A percentile compares a stretch with the other conserved stretches of the same genome.
These are phyloP conservation scores for Barbus barbus DNA, from an alignment of 2,113 vertebrate genomes.

Conservation along the genomic window DNA sequence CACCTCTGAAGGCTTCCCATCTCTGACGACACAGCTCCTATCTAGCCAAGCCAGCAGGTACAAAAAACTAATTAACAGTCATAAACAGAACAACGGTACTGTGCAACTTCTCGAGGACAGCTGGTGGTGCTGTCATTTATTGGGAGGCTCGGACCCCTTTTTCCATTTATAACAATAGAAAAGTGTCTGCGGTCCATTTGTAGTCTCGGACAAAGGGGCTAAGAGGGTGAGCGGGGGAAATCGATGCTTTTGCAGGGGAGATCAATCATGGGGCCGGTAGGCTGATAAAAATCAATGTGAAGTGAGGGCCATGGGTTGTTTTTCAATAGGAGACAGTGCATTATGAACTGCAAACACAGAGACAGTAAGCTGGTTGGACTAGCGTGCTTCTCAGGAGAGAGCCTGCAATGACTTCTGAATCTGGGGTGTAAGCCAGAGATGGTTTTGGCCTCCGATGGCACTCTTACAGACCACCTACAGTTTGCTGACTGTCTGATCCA, in stretches of 20 bases:
- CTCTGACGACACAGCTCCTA: neutral
- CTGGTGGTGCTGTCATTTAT: conserved; percentile 50
- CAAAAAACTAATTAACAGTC: conserved; percentile 18
- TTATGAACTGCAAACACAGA: conserved; percentile 58
- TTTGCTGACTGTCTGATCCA: neutral
- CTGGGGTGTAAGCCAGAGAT: conserved; percentile 11
- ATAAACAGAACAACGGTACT: conserved; percentile 6
- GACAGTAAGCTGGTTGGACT: neutral
- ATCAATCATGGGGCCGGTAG: conserved; percentile 68
- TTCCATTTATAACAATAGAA: conserved; percentile 58
- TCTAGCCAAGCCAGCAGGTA: neutral
- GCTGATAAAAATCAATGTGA: conserved; percentile 70
- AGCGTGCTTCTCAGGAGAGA: conserved; percentile 6
- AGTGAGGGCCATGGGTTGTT: conserved; percentile 57
- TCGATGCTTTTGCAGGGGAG: conserved; percentile 58
- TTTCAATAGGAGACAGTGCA: conserved; percentile 63
- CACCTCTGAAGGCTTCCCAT: neutral
- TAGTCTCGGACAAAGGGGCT: conserved; percentile 44
- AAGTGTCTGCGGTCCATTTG: conserved; percentile 49
- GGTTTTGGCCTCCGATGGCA: neutral
- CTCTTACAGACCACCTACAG: neutral
- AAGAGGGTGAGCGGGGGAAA: conserved; percentile 40
- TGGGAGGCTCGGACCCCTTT: conserved; percentile 38
- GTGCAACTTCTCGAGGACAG: conserved; percentile 3
- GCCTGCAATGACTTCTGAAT: conserved; percentile 10